A percentile compares a stretch with the other conserved stretches of the same genome.
These are phyloP conservation scores for Aspidiotus destructor DNA, from an alignment of 2,888 invertebrate species.

Conservation along the genomic window DNA sequence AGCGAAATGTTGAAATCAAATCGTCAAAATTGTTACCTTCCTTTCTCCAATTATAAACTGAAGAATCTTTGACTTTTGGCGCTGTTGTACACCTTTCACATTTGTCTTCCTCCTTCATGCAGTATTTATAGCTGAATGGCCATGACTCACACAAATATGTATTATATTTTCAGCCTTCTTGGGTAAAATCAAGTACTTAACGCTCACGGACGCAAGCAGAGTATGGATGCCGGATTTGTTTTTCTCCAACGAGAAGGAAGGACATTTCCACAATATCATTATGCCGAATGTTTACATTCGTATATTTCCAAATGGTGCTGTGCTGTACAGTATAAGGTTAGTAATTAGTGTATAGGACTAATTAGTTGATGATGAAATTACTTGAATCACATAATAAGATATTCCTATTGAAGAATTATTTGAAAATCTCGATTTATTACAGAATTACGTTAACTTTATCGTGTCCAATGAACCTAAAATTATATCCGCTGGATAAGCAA, in stretches of 20 bases:
- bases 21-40: too few relatives aligned
- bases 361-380: not conserved
- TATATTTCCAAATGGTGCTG: conserved; percentile 88
- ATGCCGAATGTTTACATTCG: conserved; percentile 96
- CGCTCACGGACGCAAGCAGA: conserved; percentile 84
- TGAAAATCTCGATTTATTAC: conserved; percentile 37
- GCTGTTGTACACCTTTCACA: too few relatives aligned
- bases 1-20: too few relatives aligned
- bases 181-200: conserved; percentile 83
- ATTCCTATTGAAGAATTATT: not conserved
- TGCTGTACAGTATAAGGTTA: conserved; percentile 87
- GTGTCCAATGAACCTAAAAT: conserved; percentile 94
- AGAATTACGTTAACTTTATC: conserved; percentile 91
- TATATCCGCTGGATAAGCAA: conserved; percentile 93
- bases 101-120: too few relatives aligned
- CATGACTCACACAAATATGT: too few relatives aligned
- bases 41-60: too few relatives aligned
- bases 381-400: not conserved
- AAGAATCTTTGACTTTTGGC: too few relatives aligned
- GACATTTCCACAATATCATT: conserved; percentile 93
- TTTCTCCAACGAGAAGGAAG: conserved; percentile 96
- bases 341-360: conserved; percentile 32
- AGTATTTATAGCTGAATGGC: too few relatives aligned
- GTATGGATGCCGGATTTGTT: conserved; percentile 99
- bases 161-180: conserved; percentile 36